Evolutionary conservation across 2,888 invertebrate genomes (phyloP), one percentile per base, ranked within the genome.

Genomic region (Bembecia ichneumoniformis): DNA sequence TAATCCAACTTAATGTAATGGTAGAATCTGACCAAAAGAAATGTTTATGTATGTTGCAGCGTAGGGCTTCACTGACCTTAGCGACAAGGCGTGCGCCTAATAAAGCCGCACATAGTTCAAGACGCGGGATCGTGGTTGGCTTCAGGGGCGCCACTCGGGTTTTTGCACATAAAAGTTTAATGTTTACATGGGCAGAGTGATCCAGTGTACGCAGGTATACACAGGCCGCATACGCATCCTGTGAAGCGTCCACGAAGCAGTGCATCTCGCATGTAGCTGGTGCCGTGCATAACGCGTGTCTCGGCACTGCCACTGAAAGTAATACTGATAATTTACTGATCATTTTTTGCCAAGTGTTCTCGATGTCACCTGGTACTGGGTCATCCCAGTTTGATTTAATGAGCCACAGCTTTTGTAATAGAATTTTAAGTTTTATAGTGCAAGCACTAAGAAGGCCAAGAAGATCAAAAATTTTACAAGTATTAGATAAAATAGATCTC

Each of bases 21-120:
- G 49, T 54, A 7, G 56, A 57, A 34, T 57, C 53, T 0, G 53
- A 51, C 55, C 57, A 59, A 20, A 51, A 50, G n/a, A n/a, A n/a
- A n/a, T n/a, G n/a, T n/a, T n/a, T n/a, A n/a, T n/a, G n/a, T n/a
- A n/a, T n/a, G n/a, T n/a, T 16, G 49, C 35, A 4, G 46, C n/a
- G n/a, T n/a, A n/a, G n/a, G n/a, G n/a, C n/a, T n/a, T n/a, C n/a
- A n/a, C n/a, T n/a, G n/a, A n/a, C n/a, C n/a, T n/a, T n/a, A n/a
- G n/a, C n/a, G n/a, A n/a, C n/a, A n/a, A n/a, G n/a, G n/a, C n/a
- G n/a, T n/a, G n/a, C n/a, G n/a, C n/a, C n/a, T n/a, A n/a, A n/a
- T n/a, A n/a, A n/a, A n/a, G n/a, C n/a, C n/a, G n/a, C n/a, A n/a
- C n/a, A n/a, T n/a, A n/a, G n/a, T n/a, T n/a, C n/a, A n/a, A n/a